These are phyloP conservation scores for Pseudopipra pipra DNA, from an alignment of 2,113 vertebrate species.

Conservation along the genomic window DNA sequence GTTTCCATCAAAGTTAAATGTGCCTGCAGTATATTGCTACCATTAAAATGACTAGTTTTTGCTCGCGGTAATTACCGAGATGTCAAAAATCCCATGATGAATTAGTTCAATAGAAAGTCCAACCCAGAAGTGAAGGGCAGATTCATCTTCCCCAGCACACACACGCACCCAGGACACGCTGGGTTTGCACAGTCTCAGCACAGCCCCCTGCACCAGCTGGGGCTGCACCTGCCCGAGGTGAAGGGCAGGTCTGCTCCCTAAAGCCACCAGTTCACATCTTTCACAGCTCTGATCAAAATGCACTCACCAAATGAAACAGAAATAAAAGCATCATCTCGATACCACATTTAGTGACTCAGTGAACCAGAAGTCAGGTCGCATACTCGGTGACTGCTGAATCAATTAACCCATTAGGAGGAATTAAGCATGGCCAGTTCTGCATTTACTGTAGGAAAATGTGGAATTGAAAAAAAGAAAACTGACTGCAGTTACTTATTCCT, in stretches of 20 bases:
- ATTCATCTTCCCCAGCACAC: background rate
- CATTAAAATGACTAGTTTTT: background rate
- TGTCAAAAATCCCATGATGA: constrained; percentile 25
- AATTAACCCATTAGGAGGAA: background rate
- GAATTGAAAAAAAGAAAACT: background rate
- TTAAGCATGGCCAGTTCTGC: background rate
- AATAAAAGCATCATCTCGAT: background rate
- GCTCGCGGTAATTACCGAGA: constrained; percentile 21
- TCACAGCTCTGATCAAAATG: background rate
- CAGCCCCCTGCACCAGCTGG: rapidly evolving
- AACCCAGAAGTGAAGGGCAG: background rate
- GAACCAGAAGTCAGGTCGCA: background rate
- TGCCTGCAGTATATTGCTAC: background rate
- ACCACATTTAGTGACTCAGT: background rate
- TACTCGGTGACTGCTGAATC: background rate
- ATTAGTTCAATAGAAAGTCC: background rate
- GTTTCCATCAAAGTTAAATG: constrained; percentile 3
- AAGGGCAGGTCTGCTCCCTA: background rate
- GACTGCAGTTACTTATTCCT: background rate
- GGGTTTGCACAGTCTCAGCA: background rate
- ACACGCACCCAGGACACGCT: rapidly evolving
- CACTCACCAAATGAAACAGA: background rate
- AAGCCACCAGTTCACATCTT: background rate
- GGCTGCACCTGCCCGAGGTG: background rate
- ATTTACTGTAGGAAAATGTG: background rate